Evolutionary conservation across 2,113 vertebrate genomes (phyloP).

Genomic region (Rhinichthys klamathensis): DNA sequence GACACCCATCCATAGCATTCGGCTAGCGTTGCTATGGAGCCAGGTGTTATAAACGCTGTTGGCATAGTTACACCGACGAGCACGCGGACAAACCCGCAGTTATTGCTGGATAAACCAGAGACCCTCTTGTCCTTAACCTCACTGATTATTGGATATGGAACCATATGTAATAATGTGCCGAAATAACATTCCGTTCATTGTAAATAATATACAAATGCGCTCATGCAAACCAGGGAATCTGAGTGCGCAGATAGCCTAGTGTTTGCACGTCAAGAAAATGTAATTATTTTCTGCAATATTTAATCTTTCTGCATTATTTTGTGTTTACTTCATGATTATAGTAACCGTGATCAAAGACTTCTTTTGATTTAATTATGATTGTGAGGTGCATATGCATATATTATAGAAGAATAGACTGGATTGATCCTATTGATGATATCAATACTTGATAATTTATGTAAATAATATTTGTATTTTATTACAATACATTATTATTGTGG

Average conservation of each 20-base stretch:
- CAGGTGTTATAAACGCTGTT: constrained; percentile 54
- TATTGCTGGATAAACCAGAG: not conserved
- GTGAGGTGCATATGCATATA: not conserved
- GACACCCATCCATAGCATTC: constrained; percentile 31
- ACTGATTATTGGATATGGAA: not conserved
- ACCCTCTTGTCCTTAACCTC: not conserved
- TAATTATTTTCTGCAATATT: not conserved
- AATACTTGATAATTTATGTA: not conserved
- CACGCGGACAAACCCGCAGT: not conserved
- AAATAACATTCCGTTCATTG: not conserved
- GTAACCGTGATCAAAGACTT: not conserved
- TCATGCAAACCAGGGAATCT: not conserved
- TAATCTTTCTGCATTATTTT: not conserved
- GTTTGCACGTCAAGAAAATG: not conserved
- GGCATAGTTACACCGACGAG: constrained; percentile 54
- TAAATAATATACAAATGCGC: not conserved
- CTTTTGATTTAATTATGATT: not conserved
- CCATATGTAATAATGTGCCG: not conserved
- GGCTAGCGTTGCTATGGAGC: constrained; percentile 55
- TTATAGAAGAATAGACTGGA: not conserved
- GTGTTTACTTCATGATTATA: not conserved
- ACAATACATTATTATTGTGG: not conserved
- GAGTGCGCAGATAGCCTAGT: not conserved
- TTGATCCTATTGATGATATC: not conserved
- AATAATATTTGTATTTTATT: not conserved